Conservation (phyloP, 2,888 invertebrate species). For the Plagiodera versicolora region DNA sequence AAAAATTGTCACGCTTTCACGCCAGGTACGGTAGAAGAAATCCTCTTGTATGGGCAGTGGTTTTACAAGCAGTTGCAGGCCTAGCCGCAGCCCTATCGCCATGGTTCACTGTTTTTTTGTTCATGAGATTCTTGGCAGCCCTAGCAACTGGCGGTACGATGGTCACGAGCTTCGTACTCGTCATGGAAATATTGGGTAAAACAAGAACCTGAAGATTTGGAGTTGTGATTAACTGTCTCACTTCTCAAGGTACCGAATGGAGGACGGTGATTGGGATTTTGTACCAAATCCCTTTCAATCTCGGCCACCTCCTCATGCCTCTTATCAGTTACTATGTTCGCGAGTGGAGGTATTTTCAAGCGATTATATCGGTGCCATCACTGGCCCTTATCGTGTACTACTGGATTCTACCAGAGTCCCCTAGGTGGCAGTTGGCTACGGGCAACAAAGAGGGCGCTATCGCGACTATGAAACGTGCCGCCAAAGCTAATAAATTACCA, state of each 20-base stretch:
- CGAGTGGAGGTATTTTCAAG: constrained; percentile 61
- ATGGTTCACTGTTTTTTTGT: constrained; percentile 65
- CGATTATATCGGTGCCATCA: constrained; percentile 61
- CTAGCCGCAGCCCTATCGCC: constrained; percentile 71
- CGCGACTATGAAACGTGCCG: constrained; percentile 65
- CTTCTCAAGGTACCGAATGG: constrained; percentile 60
- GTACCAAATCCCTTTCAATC: constrained; percentile 62
- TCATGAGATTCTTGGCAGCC: constrained; percentile 71
- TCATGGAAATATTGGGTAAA: constrained; percentile 68
- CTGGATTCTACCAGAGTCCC: constrained; percentile 77
- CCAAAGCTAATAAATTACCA: constrained; percentile 55
- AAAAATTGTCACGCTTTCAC: neutral
- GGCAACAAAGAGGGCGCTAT: constrained; percentile 66
- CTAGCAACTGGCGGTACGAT: constrained; percentile 82
- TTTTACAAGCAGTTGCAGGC: constrained; percentile 73
- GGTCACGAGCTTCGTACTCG: constrained; percentile 74
- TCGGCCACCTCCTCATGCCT: constrained; percentile 61
- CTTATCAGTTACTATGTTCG: constrained; percentile 59
- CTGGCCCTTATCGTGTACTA: constrained; percentile 64
- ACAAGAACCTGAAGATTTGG: neutral
- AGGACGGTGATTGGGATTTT: constrained; percentile 61
- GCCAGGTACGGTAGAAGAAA: constrained; percentile 73
- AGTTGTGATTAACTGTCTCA: too few species aligned
- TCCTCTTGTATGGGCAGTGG: constrained; percentile 72
- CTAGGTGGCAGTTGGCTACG: constrained; percentile 74